A percentile compares a stretch with the other conserved stretches of the same genome.
phyloP scores from a whole-genome alignment of 2,888 invertebrate species.

The Aleiodes testaceus region DNA sequence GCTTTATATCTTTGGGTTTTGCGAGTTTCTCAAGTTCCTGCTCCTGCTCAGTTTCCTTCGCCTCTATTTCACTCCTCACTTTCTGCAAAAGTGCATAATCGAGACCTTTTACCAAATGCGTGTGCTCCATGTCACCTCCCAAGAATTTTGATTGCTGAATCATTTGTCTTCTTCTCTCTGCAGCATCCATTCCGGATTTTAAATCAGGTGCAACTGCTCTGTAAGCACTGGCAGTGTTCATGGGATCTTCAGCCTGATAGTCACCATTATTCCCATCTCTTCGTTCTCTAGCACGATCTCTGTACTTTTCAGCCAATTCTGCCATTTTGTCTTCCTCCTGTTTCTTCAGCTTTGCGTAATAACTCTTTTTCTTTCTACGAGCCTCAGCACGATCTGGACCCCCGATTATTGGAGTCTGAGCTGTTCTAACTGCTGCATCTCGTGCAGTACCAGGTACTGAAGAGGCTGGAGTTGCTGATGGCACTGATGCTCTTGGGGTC shows the following conservation, averaged over 20 bases:
- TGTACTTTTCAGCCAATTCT: conserved; percentile 93
- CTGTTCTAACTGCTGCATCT: conserved; percentile 81
- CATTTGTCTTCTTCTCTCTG: conserved; percentile 94
- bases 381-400: conserved; percentile 80
- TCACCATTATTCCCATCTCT: conserved; percentile 89
- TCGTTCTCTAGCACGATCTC: conserved; percentile 92
- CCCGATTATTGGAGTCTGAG: conserved; percentile 70
- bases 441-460: conserved; percentile 78
- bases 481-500: conserved; percentile 89
- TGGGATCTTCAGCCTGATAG: conserved; percentile 87
- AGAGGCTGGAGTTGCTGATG: conserved; percentile 74
- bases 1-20: conserved; percentile 70
- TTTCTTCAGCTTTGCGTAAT: conserved; percentile 93
- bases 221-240: conserved; percentile 89
- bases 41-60: conserved; percentile 86
- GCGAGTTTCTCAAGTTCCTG: conserved; percentile 82
- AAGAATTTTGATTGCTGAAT: conserved; percentile 99
- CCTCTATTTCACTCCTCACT: conserved; percentile 91
- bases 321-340: conserved; percentile 96
- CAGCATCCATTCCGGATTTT: conserved; percentile 94
- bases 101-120: conserved; percentile 98
- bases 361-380: conserved; percentile 93
- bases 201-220: conserved; percentile 97
- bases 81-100: conserved; percentile 95
- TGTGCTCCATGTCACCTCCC: conserved; percentile 99